Conservation (phyloP, 2,888 invertebrate genomes). For the Eurytoma californica region DNA sequence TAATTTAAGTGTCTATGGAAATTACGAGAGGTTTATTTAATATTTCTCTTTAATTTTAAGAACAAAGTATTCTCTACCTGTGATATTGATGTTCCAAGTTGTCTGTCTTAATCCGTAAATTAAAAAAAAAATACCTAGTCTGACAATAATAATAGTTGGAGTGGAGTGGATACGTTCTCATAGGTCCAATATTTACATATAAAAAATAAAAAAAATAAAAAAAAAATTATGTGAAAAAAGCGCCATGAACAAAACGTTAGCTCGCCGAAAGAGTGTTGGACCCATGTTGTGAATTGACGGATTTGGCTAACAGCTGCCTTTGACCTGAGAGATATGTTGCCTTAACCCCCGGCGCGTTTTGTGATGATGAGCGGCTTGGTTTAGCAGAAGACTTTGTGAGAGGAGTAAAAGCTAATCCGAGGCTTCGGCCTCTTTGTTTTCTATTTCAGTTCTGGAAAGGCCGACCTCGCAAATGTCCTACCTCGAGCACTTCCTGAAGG, state of each 20-base stretch:
- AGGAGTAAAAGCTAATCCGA: too few relatives aligned
- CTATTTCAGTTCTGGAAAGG: slow-evolving; percentile 87
- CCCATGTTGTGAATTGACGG: slow-evolving; percentile 48
- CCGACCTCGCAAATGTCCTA: slow-evolving; percentile 95
- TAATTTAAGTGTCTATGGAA: too few relatives aligned
- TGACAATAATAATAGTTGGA: slow-evolving; percentile 34
- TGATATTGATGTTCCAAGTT: slow-evolving; percentile 27
- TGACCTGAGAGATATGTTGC: slow-evolving; percentile 8
- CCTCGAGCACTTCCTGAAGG: slow-evolving; percentile 92
- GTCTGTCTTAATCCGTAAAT: slow-evolving; percentile 24
- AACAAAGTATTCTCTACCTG: slow-evolving; percentile 25
- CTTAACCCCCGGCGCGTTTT: neutral
- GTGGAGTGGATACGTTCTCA: slow-evolving; percentile 41
- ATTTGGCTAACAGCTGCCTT: slow-evolving; percentile 47
- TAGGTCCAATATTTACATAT: slow-evolving; percentile 46
- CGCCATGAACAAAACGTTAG: slow-evolving; percentile 3
- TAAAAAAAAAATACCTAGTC: neutral
- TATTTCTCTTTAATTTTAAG: neutral
- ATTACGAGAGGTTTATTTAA: too few relatives aligned
- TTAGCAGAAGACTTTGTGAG: too few relatives aligned
- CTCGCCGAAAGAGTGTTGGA: slow-evolving; percentile 45
- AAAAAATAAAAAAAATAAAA: neutral
- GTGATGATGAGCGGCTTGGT: too few relatives aligned
- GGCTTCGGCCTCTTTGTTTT: slow-evolving; percentile 19
- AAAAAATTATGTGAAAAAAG: neutral